These are phyloP conservation scores for Osmerus eperlanus DNA, from an alignment of 2,113 vertebrate species.

Conservation along the genomic window DNA sequence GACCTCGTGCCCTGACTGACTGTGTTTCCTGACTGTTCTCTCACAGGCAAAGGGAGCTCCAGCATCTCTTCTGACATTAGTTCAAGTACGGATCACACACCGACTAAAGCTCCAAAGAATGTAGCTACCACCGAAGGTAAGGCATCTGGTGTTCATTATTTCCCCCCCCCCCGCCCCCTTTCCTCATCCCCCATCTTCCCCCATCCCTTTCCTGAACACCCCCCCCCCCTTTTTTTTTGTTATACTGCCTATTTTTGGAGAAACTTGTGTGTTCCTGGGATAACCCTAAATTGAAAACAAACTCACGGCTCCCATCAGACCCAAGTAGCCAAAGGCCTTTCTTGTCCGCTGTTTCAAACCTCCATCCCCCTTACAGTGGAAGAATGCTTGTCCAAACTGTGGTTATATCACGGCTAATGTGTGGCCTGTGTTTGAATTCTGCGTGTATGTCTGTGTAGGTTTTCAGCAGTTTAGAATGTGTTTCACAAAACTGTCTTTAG, in stretches of 20 bases:
- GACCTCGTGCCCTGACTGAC: no score
- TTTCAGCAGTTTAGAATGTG: not conserved
- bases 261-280: conserved; percentile 61
- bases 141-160: conserved; percentile 81
- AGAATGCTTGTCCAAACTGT: conserved; percentile 66
- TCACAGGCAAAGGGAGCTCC: conserved; percentile 96
- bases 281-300: conserved; percentile 69
- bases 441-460: conserved; percentile 32
- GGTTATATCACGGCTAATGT: conserved; percentile 52
- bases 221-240: conserved; percentile 34
- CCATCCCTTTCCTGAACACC: conserved; percentile 4
- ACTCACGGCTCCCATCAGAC: conserved; percentile 52
- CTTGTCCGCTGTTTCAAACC: conserved; percentile 41
- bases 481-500: not conserved
- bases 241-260: conserved; percentile 68
- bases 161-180: conserved; percentile 44
- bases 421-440: not conserved
- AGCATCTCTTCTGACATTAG: conserved; percentile 99
- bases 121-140: conserved; percentile 97
- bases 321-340: conserved; percentile 52
- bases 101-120: conserved; percentile 96
- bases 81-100: conserved; percentile 97
- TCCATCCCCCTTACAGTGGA: conserved; percentile 50
- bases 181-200: conserved; percentile 21
- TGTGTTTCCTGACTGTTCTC: conserved; percentile 20